Conservation (phyloP, 2,113 vertebrate species). For the Hemiscyllium ocellatum region DNA sequence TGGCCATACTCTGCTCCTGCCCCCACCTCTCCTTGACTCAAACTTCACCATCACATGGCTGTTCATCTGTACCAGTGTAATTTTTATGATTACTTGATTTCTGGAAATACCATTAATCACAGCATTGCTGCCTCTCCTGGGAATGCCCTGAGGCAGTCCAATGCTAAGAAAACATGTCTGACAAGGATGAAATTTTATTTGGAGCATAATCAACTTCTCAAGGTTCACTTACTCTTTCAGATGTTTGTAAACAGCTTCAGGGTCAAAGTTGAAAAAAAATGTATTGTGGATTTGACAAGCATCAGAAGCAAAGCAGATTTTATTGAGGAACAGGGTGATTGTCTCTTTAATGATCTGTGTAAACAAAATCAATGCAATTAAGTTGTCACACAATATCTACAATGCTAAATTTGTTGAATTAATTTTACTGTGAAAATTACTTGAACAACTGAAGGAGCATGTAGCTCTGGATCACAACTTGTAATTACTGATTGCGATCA, state of each 20-base stretch:
- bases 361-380: constrained; percentile 8
- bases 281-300: neutral
- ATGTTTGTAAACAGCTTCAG: neutral
- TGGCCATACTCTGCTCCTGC: neutral
- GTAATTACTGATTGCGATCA: neutral
- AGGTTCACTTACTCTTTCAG: neutral
- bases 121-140: neutral
- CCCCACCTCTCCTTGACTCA: neutral
- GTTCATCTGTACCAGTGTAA: neutral
- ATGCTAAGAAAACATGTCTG: neutral
- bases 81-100: neutral
- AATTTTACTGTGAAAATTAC: neutral
- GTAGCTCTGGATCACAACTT: neutral
- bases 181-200: constrained; percentile 20
- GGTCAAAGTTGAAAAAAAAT: neutral
- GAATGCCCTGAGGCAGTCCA: neutral
- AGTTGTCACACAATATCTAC: neutral
- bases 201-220: constrained; percentile 17
- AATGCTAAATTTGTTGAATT: neutral
- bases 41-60: neutral
- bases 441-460: neutral
- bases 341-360: neutral
- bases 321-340: neutral
- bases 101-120: neutral
- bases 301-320: neutral